Evolutionary conservation across 2,797 vertebrate species (phyloP).

Genomic region (Staurois parvus): DNA sequence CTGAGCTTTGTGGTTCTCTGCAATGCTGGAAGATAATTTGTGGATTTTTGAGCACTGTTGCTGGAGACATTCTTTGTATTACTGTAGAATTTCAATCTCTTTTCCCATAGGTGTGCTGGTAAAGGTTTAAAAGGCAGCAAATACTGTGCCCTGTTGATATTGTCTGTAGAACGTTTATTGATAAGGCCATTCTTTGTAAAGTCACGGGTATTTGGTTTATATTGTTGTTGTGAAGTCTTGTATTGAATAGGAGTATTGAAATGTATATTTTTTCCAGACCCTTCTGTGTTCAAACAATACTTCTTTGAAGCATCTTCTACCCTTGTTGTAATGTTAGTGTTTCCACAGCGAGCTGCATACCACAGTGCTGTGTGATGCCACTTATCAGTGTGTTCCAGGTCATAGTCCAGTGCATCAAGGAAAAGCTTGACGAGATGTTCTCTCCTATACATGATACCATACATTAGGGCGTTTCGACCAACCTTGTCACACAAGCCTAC

Average conservation of each 20-base stretch:
- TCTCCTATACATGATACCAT: constrained; percentile 38
- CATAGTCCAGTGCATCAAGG: constrained; percentile 49
- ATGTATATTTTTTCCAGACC: not conserved
- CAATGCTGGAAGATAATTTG: not conserved
- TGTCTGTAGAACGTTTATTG: not conserved
- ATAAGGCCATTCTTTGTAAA: not conserved
- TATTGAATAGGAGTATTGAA: not conserved
- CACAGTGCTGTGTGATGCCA: constrained; percentile 44
- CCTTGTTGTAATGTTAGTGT: not conserved
- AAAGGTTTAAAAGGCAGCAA: constrained; percentile 53
- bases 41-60: not conserved
- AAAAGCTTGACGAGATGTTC: constrained; percentile 49
- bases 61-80: not conserved
- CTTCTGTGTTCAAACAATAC: constrained; percentile 9
- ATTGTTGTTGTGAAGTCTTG: not conserved
- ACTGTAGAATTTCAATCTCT: constrained; percentile 50
- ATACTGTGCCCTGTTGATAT: not conserved
- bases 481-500: constrained; percentile 17
- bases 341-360: constrained; percentile 18
- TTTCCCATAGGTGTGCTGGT: constrained; percentile 57
- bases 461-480: constrained; percentile 43
- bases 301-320: constrained; percentile 36
- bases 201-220: not conserved
- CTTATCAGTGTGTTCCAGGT: constrained; percentile 8
- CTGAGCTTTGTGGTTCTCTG: not conserved